Base-by-base conservation (phyloP, 2,113 vertebrate species). In the human (Homo sapiens) region DNA sequence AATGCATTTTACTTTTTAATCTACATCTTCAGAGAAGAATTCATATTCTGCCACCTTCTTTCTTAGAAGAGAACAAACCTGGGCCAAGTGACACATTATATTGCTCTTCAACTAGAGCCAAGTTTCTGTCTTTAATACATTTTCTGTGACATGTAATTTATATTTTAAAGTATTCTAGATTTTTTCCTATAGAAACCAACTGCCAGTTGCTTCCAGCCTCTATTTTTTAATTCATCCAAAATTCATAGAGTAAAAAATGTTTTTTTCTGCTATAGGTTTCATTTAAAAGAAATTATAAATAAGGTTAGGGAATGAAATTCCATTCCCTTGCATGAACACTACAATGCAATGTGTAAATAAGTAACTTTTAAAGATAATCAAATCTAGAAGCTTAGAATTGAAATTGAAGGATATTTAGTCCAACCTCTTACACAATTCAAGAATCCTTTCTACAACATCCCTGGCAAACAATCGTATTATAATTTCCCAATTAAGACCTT, bases 151-250 rank as follows among this genome's bases (percentile, higher is more conserved):
- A 4, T 94, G 78, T 80, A 73, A 95, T 78, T 96, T 84, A 83
- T 90, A 13, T 50, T 82, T 96, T 92, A 86, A 96, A 93, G 82
- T 96, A 83, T 72, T 96, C 61, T 64, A 73, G 45, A 75, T 3
- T 11, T 87, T 93, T 95, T 95, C 35, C 89, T 95, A 79, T 68
- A 52, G 89, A 93, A 95, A 79, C 18, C 40, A 89, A 70, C 75
- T 97, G 45, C 45, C 73, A 82, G 32, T 83, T 94, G 23, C 55
- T 97, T 94, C 48, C 13, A 64, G 73, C 22, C 16, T 97, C 43
- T 93, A 81, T 92, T 94, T 84, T 95, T 94, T 45, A 45, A 91
- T 81, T 97, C 68, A 93, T 87, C 45, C 23, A 93, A 97, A 97
- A 96, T 80, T 94, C 72, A 97, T 50, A 72, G 32, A 93, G 27